phyloP scores from a whole-genome alignment of 2,797 vertebrate genomes.

The Craterocephalus amniculus region DNA sequence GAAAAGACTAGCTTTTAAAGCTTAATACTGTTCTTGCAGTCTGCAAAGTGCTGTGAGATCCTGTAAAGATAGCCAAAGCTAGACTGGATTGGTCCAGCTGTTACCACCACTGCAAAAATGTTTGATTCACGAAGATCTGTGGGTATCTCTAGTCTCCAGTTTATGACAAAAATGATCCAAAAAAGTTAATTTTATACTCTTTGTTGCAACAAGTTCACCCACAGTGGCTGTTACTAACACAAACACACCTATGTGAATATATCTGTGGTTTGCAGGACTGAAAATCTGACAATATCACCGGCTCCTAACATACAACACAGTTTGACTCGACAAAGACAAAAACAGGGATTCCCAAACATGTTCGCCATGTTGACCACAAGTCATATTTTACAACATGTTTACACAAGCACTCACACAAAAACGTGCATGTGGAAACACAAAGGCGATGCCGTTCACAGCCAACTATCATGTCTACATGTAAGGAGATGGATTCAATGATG shows the following conservation, averaged over 20 bases:
- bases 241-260: neutral
- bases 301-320: neutral
- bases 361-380: no score
- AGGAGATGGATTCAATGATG: neutral
- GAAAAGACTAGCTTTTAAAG: neutral
- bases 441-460: neutral
- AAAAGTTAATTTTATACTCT: no score
- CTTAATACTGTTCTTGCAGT: neutral
- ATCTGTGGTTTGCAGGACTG: neutral
- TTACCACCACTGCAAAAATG: no score
- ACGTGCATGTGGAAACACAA: neutral
- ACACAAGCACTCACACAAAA: neutral
- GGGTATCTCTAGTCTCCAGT: neutral
- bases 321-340: neutral
- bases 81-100: neutral
- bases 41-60: neutral
- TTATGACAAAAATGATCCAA: neutral
- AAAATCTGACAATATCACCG: neutral
- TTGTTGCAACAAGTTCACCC: no score
- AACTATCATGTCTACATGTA: neutral
- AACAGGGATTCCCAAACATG: neutral
- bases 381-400: neutral
- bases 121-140: neutral
- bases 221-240: no score
- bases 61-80: neutral